Conservation (phyloP, 2,888 invertebrate species). For the Vannuccia rotundouncinata region DNA sequence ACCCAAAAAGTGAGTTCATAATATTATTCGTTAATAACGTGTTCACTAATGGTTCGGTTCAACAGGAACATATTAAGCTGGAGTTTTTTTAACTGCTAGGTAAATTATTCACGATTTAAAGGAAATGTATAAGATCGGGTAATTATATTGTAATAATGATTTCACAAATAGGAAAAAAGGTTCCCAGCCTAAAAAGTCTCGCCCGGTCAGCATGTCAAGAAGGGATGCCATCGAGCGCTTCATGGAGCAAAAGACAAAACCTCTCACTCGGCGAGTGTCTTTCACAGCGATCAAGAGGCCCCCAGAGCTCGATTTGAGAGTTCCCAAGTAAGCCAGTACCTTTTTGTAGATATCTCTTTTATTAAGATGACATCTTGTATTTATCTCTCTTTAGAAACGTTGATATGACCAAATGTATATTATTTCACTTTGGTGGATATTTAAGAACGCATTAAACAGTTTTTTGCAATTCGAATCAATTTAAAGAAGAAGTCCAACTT, state of each 20-base stretch:
- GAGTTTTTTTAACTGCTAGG: too few species aligned
- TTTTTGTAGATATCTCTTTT: neutral
- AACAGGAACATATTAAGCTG: too few species aligned
- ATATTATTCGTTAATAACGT: neutral
- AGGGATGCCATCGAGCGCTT: slow-evolving; percentile 50
- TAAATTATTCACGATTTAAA: too few species aligned
- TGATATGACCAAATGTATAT: too few species aligned
- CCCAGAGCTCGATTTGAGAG: slow-evolving; percentile 48
- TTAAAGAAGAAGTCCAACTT: too few species aligned
- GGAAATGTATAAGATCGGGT: too few species aligned
- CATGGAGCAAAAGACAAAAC: slow-evolving; percentile 43
- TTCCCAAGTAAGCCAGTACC: slow-evolving; percentile 45
- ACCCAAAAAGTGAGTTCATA: slow-evolving; percentile 43
- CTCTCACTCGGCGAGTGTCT: slow-evolving; percentile 44
- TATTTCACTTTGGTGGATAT: too few species aligned
- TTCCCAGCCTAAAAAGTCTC: slow-evolving; percentile 32
- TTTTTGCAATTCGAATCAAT: too few species aligned
- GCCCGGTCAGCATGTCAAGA: slow-evolving; percentile 45
- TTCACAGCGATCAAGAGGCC: slow-evolving; percentile 44
- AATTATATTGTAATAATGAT: too few species aligned
- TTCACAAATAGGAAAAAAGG: too few species aligned
- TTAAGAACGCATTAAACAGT: too few species aligned
- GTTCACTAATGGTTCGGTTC: too few species aligned
- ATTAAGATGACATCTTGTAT: neutral
- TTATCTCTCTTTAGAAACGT: neutral